Percentiles rank a stretch among this genome's conserved stretches.
phyloP scores from a whole-genome alignment of 1,140 invertebrate species.

The Anastatus disparis region DNA sequence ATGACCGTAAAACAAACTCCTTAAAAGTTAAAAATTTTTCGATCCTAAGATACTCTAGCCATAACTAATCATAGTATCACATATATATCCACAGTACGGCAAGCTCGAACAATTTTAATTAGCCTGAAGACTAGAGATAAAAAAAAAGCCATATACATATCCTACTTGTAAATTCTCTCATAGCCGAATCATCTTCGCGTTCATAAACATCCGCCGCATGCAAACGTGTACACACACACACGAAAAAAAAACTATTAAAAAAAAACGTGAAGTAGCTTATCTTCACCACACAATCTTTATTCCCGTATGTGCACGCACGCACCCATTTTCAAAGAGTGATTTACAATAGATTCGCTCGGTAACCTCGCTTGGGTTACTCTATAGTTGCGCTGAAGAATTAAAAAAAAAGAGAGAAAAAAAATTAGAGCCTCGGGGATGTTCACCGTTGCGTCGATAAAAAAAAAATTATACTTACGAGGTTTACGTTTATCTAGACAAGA shows the following conservation, averaged over 20 bases:
- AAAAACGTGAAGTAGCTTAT: too few relatives aligned
- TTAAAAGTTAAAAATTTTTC: too few relatives aligned
- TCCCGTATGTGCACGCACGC: too few relatives aligned
- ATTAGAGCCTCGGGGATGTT: background rate
- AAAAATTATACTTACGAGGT: too few relatives aligned
- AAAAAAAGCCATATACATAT: background rate
- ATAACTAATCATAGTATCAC: too few relatives aligned
- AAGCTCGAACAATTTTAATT: conserved; percentile 11
- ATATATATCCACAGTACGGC: background rate
- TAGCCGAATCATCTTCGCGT: background rate
- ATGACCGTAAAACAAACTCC: too few relatives aligned
- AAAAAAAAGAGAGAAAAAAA: background rate
- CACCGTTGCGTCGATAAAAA: conserved; percentile 30
- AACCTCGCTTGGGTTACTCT: background rate
- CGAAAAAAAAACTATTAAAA: background rate
- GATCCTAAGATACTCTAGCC: too few relatives aligned
- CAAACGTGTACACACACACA: too few relatives aligned
- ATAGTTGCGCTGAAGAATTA: background rate
- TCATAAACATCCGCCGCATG: too few relatives aligned
- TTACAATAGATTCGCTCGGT: conserved; percentile 22
- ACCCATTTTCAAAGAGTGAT: conserved; percentile 15
- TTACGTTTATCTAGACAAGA: too few relatives aligned
- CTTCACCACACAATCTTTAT: conserved; percentile 18
- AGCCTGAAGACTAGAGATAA: background rate
- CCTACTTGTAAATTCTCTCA: background rate